Conservation (phyloP, 2,888 invertebrate genomes). For the Pterostichus niger region DNA sequence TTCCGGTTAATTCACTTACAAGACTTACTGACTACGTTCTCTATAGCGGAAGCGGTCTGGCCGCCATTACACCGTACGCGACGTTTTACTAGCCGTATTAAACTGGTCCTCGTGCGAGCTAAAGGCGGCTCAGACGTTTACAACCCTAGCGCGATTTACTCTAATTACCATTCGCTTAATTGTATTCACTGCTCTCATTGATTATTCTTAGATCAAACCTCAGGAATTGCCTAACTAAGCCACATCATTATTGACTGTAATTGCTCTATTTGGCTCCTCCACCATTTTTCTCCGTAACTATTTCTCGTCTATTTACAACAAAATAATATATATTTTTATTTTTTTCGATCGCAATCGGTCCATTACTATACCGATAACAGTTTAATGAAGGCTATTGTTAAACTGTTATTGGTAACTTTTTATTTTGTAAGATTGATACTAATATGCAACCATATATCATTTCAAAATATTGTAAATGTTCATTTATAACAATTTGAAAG, state of each 20-base stretch:
- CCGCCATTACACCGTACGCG: slow-evolving; percentile 34
- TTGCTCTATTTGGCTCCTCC: background rate
- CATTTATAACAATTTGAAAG: too few relatives aligned
- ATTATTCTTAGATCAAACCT: slow-evolving; percentile 35
- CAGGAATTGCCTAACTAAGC: background rate
- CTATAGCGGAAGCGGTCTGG: background rate
- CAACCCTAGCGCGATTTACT: slow-evolving; percentile 23
- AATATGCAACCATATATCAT: too few relatives aligned
- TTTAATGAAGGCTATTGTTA: too few relatives aligned
- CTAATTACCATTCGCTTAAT: slow-evolving; percentile 46
- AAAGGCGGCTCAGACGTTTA: slow-evolving; percentile 23
- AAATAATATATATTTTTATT: too few relatives aligned
- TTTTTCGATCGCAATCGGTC: too few relatives aligned
- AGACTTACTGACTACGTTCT: slow-evolving; percentile 29
- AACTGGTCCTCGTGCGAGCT: background rate
- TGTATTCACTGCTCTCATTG: slow-evolving; percentile 7
- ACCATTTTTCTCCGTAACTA: background rate
- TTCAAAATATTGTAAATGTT: too few relatives aligned
- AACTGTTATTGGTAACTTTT: too few relatives aligned
- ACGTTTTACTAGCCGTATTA: slow-evolving; percentile 31
- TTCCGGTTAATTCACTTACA: slow-evolving; percentile 64
- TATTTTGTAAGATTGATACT: too few relatives aligned
- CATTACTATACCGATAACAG: too few relatives aligned
- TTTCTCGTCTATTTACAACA: too few relatives aligned
- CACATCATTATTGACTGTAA: background rate